These are phyloP conservation scores for Salpingus planirostris DNA, from an alignment of 2,888 invertebrate species.

Conservation along the genomic window DNA sequence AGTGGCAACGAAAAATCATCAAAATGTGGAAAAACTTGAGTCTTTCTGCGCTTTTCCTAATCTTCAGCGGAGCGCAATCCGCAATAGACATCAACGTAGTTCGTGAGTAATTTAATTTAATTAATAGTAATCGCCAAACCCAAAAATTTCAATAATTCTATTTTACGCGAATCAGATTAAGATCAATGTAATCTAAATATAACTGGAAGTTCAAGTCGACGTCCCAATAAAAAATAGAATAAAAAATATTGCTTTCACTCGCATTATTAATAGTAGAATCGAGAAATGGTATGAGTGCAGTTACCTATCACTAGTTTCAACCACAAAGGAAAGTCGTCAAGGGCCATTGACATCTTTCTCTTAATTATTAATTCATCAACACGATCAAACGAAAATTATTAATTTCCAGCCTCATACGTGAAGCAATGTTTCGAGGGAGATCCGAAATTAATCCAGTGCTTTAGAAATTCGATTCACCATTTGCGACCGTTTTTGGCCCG, in stretches of 20 bases:
- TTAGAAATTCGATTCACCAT: conserved; percentile 49
- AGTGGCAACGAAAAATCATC: too few relatives aligned
- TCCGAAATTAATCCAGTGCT: conserved; percentile 50
- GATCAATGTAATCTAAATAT: too few relatives aligned
- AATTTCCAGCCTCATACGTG: conserved; percentile 51
- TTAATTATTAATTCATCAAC: conserved; percentile 2
- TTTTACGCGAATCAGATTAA: too few relatives aligned
- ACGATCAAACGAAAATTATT: conserved; percentile 1
- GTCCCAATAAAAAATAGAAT: not conserved
- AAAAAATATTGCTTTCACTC: conserved; percentile 9
- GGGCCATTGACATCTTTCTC: conserved; percentile 15
- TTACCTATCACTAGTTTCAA: conserved; percentile 1
- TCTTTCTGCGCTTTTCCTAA: too few relatives aligned
- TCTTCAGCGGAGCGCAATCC: too few relatives aligned
- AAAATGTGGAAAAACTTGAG: too few relatives aligned
- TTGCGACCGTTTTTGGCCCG: conserved; percentile 50
- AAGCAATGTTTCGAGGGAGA: conserved; percentile 58
- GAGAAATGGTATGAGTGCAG: too few relatives aligned
- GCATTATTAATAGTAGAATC: conserved; percentile 2
- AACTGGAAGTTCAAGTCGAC: not conserved
- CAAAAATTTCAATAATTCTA: too few relatives aligned
- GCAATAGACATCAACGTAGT: too few relatives aligned
- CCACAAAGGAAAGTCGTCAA: conserved; percentile 15
- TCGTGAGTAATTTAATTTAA: too few relatives aligned
- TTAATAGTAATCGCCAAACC: too few relatives aligned